A percentile compares a stretch with the other conserved stretches of the same genome.
Evolutionary conservation across 2,797 vertebrate genomes (phyloP).

Genomic region (Pseudotriccus pelzelni): DNA sequence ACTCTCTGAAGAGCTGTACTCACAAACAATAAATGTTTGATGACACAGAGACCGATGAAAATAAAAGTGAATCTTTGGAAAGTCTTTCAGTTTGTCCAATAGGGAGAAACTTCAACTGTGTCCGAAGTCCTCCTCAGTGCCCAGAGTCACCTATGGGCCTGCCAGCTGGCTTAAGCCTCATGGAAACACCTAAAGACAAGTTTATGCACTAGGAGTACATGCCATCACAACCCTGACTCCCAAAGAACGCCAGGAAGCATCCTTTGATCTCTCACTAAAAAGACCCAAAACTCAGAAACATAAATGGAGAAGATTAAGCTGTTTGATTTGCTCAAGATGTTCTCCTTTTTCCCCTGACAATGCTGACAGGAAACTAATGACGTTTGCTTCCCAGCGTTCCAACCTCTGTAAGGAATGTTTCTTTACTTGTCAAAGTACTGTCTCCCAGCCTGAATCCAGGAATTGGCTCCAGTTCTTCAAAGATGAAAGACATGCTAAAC

Average conservation of each 20-base stretch:
- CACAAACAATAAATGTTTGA: not conserved
- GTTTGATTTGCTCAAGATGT: not conserved
- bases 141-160: not conserved
- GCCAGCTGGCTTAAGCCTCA: not conserved
- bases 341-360: not conserved
- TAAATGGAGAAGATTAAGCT: slow-evolving; percentile 17
- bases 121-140: not conserved
- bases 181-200: not conserved
- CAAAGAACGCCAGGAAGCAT: not conserved
- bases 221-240: not conserved
- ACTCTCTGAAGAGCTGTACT: not conserved
- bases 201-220: not conserved
- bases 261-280: slow-evolving; percentile 36
- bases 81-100: not conserved
- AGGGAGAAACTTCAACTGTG: not conserved
- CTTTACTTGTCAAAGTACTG: not conserved
- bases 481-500: not conserved
- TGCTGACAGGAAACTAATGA: not conserved
- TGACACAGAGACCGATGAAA: not conserved
- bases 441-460: not conserved
- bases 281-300: not conserved
- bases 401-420: not conserved
- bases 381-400: not conserved
- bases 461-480: not conserved
- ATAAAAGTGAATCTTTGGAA: not conserved